Evolutionary conservation across 2,888 invertebrate species (phyloP).

Genomic region (Leptarthrus brevirostris): DNA sequence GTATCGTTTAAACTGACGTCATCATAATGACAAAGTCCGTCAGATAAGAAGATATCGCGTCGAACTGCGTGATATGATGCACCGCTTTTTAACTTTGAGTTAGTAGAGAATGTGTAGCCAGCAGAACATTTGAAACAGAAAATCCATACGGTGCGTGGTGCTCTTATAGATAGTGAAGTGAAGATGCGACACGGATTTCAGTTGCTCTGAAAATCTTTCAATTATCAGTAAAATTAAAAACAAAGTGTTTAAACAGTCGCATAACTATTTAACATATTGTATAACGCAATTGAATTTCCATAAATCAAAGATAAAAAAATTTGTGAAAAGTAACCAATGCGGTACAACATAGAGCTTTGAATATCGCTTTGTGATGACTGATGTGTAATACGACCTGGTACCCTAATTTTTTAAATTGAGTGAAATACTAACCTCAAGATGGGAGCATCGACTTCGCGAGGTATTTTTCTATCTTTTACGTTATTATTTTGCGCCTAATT

Average conservation of each 20-base stretch:
- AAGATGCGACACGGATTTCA: not conserved
- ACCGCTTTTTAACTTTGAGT: not conserved
- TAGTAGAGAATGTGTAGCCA: not conserved
- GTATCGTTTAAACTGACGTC: not conserved
- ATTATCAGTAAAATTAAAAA: not conserved
- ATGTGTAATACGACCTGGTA: not conserved
- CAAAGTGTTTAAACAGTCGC: not conserved
- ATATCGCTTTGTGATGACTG: not conserved
- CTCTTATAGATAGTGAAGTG: not conserved
- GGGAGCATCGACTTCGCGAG: constrained; percentile 27
- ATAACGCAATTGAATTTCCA: not conserved
- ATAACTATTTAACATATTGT: no score
- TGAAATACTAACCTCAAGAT: not conserved
- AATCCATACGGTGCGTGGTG: constrained; percentile 23
- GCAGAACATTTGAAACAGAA: constrained; percentile 3
- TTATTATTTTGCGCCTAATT: not conserved
- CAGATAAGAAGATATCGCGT: not conserved
- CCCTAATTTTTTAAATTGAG: not conserved
- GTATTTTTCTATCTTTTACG: constrained; percentile 15
- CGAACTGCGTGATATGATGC: not conserved
- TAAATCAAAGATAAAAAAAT: not conserved
- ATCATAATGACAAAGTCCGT: not conserved
- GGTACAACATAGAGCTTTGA: not conserved
- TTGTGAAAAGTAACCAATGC: not conserved
- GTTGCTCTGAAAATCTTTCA: not conserved